Evolutionary conservation across 2,888 invertebrate genomes (phyloP), one percentile per base, ranked within the genome.

Genomic region (Erebia ligea): DNA sequence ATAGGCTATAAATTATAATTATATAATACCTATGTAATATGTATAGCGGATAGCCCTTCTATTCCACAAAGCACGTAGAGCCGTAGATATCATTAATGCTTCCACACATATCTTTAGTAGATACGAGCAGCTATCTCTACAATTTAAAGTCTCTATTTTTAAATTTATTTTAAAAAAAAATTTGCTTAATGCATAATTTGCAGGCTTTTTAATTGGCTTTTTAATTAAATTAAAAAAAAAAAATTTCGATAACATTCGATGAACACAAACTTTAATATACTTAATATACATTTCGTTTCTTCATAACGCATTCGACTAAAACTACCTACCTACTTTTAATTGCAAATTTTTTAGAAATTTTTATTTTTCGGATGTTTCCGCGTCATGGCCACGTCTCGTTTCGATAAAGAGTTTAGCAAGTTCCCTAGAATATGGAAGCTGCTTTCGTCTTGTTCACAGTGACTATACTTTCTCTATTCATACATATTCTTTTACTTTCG

Each of bases 401-500:
- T 64, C 48, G 58, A 58, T 69, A 17, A 34, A 59, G 56, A 25
- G 50, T 68, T 52, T 68, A 70, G 50, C 25, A 81, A 84, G 68
- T 65, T 66, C 62, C 71, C 67, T 73, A 67, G 68, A 67, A 72
- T 70, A 75, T 75, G 69, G 71, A 71, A 68, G 71, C 72, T 70
- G 73, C 73, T 73, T 71, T 75, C 70, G 67, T 74, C 54, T 72
- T 69, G 62, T 72, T 82, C 80, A 75, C 80, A 82, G 81, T 82
- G 83, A n/a, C 57, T 78, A 82, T 87, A 90, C 92, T 92, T 92
- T 92, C 92, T 91, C 91, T 87, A 88, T 89, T 90, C 89, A 89
- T 86, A 82, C 76, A 82, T 84, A 84, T 81, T 83, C 85, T 82
- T 82, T 80, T 86, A 86, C 90, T 91, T 92, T 92, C 91, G 82